Evolutionary conservation across 1,140 invertebrate species (phyloP).

Genomic region (Triops cancriformis): DNA sequence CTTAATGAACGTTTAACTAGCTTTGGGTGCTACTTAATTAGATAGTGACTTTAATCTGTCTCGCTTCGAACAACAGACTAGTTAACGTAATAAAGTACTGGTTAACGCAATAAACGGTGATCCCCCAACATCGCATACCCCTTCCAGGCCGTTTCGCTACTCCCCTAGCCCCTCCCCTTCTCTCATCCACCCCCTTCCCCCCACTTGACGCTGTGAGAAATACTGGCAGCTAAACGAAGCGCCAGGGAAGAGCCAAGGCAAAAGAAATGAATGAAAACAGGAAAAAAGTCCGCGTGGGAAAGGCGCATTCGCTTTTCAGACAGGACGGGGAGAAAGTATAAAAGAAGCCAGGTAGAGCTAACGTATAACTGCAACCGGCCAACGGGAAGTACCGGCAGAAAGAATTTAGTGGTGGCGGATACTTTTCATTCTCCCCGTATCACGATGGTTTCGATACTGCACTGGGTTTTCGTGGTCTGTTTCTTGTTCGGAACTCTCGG

Average conservation of each 20-base stretch:
- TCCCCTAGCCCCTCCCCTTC: neutral
- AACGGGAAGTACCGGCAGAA: neutral
- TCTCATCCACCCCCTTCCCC: neutral
- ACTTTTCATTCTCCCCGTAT: too few relatives aligned
- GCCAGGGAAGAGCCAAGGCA: neutral
- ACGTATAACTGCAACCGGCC: neutral
- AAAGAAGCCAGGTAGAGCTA: neutral
- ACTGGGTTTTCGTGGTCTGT: too few relatives aligned
- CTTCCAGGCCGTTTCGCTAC: neutral
- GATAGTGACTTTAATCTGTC: neutral
- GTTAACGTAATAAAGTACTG: neutral
- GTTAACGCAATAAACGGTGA: neutral
- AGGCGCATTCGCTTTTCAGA: neutral
- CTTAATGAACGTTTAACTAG: neutral
- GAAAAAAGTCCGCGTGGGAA: constrained; percentile 16
- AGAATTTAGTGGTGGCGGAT: neutral
- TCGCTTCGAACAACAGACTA: neutral
- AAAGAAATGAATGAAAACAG: constrained; percentile 15
- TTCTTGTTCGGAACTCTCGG: too few relatives aligned
- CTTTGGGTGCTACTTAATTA: neutral
- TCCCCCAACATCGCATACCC: constrained; percentile 7
- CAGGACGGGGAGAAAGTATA: neutral
- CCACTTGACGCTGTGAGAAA: neutral
- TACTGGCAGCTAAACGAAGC: neutral
- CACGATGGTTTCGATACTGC: too few relatives aligned